Evolutionary conservation across 1,140 invertebrate species (phyloP).

Genomic region (Musca domestica): DNA sequence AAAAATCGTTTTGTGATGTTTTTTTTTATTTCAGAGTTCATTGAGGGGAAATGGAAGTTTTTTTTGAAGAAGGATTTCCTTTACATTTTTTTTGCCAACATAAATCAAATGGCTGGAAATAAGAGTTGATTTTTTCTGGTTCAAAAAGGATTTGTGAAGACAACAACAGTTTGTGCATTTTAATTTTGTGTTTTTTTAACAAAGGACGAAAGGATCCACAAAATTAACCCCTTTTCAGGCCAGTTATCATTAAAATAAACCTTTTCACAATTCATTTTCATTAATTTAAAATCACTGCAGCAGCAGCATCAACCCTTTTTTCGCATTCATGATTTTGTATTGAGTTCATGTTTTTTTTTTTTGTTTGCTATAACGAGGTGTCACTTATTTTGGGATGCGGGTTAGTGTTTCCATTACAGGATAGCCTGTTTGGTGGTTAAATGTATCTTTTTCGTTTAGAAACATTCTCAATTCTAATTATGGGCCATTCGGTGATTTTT

Average conservation of each 20-base stretch:
- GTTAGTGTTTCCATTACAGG: background rate
- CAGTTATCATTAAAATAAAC: background rate
- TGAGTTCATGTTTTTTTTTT: too few species aligned
- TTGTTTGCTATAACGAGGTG: background rate
- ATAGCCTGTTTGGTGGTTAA: too few species aligned
- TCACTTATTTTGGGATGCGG: background rate
- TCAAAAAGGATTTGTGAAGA: background rate
- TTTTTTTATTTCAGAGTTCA: background rate
- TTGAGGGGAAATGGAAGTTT: too few species aligned
- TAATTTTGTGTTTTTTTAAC: too few species aligned
- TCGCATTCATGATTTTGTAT: background rate
- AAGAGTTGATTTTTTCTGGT: background rate
- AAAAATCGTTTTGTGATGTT: background rate
- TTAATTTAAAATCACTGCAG: conserved; percentile 44
- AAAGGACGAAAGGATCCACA: background rate
- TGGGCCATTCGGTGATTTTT: too few species aligned
- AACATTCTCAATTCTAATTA: too few species aligned
- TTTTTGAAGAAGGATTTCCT: conserved; percentile 11
- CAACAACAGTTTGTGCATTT: too few species aligned
- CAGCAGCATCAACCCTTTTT: conserved; percentile 17
- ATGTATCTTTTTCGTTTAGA: too few species aligned
- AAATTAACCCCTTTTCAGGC: conserved; percentile 15
- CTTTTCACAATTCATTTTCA: conserved; percentile 54
- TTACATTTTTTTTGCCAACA: too few species aligned
- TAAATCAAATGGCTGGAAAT: background rate